These are phyloP conservation scores for Myopa tessellatipennis DNA, from an alignment of 2,888 invertebrate species.

Conservation along the genomic window DNA sequence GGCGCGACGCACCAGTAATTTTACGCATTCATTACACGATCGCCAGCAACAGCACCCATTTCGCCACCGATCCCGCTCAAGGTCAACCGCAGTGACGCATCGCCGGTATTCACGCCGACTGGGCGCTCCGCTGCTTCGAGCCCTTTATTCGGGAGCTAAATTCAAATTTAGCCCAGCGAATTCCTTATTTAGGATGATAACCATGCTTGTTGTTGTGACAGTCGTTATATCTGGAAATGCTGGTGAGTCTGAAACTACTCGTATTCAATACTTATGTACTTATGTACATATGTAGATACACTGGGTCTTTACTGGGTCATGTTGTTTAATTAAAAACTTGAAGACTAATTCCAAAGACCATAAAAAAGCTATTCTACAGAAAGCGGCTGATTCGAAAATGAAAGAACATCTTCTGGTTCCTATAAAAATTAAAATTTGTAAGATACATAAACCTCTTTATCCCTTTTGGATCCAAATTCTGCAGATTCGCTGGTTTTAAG, in stretches of 20 bases:
- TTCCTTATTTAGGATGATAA: constrained; percentile 58
- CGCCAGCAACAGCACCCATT: constrained; percentile 34
- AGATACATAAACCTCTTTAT: too few species aligned
- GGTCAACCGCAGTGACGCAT: constrained; percentile 20
- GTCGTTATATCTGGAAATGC: constrained; percentile 63
- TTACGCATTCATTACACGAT: not conserved
- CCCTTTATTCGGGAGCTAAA: constrained; percentile 12
- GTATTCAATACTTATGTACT: too few species aligned
- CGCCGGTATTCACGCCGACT: constrained; percentile 41
- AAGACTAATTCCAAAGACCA: too few species aligned
- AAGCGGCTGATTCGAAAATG: too few species aligned
- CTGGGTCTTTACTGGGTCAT: too few species aligned
- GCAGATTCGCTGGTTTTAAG: too few species aligned
- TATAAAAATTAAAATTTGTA: too few species aligned
- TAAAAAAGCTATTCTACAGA: too few species aligned
- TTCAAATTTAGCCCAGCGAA: not conserved
- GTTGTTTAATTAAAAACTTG: too few species aligned
- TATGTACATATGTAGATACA: too few species aligned
- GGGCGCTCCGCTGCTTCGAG: constrained; percentile 15
- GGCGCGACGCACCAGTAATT: not conserved
- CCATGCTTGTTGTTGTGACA: constrained; percentile 61
- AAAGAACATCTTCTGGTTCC: too few species aligned
- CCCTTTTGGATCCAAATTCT: too few species aligned
- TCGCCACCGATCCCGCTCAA: constrained; percentile 4
- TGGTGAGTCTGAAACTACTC: constrained; percentile 55